Evolutionary conservation across 2,888 invertebrate species (phyloP).

Genomic region (Lithophane ornitopus): DNA sequence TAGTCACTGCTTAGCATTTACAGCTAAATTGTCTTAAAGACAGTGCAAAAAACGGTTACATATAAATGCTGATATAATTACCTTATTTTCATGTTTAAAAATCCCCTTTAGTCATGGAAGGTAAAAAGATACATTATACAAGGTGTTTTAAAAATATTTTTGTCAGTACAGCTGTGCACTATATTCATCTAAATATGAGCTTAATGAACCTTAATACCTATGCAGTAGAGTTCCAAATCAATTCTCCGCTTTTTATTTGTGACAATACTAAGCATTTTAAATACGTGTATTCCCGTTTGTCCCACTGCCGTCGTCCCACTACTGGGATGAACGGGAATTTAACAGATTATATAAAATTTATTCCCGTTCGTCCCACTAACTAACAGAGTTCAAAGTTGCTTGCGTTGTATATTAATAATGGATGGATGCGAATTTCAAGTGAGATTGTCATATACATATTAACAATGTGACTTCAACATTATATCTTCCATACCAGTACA

Average conservation of each 20-base stretch:
- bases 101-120: background rate
- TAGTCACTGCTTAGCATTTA: slow-evolving; percentile 34
- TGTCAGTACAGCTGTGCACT: background rate
- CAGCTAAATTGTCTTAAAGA: slow-evolving; percentile 43
- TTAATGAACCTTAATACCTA: background rate
- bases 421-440: slow-evolving; percentile 13
- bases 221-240: slow-evolving; percentile 8
- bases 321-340: too few relatives aligned
- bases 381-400: slow-evolving; percentile 11
- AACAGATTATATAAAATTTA: too few relatives aligned
- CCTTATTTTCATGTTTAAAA: background rate
- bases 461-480: slow-evolving; percentile 13
- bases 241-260: slow-evolving; percentile 1
- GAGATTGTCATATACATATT: slow-evolving; percentile 41
- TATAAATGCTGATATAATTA: slow-evolving; percentile 21
- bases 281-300: too few relatives aligned
- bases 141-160: background rate
- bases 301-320: too few relatives aligned
- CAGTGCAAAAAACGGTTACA: slow-evolving; percentile 10
- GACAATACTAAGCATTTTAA: slow-evolving; percentile 8
- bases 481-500: background rate
- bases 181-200: background rate
- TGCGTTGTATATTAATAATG: background rate
- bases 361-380: too few relatives aligned
- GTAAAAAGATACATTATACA: background rate